Conservation (phyloP, 2,888 invertebrate species). For the Eristalis arbustorum region DNA sequence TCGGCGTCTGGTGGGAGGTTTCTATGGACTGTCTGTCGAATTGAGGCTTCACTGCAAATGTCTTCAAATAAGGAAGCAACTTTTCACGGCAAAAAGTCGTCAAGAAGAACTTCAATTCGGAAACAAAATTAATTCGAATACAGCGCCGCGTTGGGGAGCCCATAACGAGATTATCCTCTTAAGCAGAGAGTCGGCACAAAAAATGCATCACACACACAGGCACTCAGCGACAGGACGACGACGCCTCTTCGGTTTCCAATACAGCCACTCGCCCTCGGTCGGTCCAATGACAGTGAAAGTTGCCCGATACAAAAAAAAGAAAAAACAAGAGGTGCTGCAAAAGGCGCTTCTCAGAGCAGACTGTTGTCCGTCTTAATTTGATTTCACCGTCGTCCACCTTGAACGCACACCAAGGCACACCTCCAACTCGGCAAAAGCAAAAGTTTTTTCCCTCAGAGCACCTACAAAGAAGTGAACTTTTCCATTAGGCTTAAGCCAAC, state of each 20-base stretch:
- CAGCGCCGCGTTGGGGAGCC: conserved; percentile 9
- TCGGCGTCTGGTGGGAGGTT: no score
- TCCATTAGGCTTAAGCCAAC: conserved; percentile 36
- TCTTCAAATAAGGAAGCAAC: no score
- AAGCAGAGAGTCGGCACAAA: neutral
- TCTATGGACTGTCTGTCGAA: no score
- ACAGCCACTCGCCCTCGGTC: no score
- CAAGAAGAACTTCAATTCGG: neutral
- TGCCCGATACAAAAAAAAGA: neutral
- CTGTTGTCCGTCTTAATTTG: conserved; percentile 47
- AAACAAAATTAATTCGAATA: conserved; percentile 40
- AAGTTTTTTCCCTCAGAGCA: conserved; percentile 13
- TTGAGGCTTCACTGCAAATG: neutral
- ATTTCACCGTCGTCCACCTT: neutral
- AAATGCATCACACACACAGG: neutral
- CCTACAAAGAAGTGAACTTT: conserved; percentile 20
- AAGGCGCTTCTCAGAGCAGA: neutral
- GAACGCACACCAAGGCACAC: no score
- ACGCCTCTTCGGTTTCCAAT: no score
- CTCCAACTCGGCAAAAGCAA: neutral
- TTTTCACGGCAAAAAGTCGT: no score
- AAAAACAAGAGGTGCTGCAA: neutral
- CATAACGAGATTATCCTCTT: conserved; percentile 29
- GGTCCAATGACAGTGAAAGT: neutral
- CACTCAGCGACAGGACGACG: no score